These are phyloP conservation scores for Salvelinus alpinus DNA, from an alignment of 2,113 vertebrate species.

Conservation along the genomic window DNA sequence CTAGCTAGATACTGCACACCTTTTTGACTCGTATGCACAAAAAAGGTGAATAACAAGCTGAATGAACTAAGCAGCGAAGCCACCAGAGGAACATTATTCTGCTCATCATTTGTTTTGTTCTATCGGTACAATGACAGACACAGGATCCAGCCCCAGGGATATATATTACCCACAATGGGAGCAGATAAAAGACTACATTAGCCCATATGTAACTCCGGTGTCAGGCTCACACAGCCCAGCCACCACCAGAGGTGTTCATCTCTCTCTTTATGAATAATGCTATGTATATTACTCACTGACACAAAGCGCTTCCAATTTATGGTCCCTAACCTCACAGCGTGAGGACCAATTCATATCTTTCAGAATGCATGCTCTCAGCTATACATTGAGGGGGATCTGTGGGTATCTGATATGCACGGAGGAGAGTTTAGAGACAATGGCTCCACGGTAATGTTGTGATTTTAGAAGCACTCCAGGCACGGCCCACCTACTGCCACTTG, in stretches of 20 bases:
- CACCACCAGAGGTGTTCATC: constrained; percentile 65
- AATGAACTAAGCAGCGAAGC: constrained; percentile 41
- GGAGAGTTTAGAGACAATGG: constrained; percentile 64
- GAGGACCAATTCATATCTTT: constrained; percentile 76
- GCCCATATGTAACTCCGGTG: constrained; percentile 67
- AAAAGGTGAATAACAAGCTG: constrained; percentile 32
- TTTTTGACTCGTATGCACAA: constrained; percentile 35
- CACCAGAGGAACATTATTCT: constrained; percentile 49
- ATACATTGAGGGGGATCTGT: constrained; percentile 61
- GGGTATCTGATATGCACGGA: constrained; percentile 70
- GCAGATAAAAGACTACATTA: constrained; percentile 67
- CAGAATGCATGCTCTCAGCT: constrained; percentile 66
- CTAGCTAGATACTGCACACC: constrained; percentile 42
- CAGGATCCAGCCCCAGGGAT: constrained; percentile 56
- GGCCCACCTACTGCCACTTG: constrained; percentile 70
- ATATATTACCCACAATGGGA: constrained; percentile 69
- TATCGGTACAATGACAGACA: constrained; percentile 66
- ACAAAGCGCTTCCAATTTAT: constrained; percentile 75
- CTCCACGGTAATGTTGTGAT: constrained; percentile 64
- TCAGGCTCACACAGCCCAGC: constrained; percentile 56
- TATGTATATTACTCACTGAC: constrained; percentile 78
- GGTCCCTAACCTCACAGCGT: constrained; percentile 68
- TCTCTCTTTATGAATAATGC: constrained; percentile 73
- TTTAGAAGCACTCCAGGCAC: constrained; percentile 32
- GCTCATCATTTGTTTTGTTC: constrained; percentile 68